Evolutionary conservation across 2,888 invertebrate genomes (phyloP).

Genomic region (Platypus cylindrus): DNA sequence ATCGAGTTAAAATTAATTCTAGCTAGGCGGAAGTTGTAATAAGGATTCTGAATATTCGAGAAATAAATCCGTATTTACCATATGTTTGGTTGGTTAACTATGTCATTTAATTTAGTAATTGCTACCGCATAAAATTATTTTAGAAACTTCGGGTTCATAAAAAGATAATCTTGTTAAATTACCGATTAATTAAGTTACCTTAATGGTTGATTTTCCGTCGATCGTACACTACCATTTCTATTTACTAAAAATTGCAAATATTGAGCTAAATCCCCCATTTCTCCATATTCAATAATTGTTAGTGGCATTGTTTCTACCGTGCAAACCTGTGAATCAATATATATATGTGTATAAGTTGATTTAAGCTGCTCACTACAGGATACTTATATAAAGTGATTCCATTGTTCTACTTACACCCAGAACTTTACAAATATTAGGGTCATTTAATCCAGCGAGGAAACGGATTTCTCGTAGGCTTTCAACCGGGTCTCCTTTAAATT

Average conservation of each 20-base stretch:
- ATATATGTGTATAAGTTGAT: conserved; percentile 18
- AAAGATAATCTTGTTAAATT: no score
- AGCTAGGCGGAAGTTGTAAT: no score
- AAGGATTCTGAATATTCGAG: no score
- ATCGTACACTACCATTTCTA: conserved; percentile 28
- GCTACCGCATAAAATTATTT: no score
- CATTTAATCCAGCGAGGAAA: conserved; percentile 52
- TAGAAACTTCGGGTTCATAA: no score
- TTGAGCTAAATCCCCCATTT: conserved; percentile 61
- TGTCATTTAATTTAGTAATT: no score
- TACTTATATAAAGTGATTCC: background rate
- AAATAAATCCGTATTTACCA: no score
- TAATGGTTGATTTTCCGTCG: conserved; percentile 28
- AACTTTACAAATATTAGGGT: conserved; percentile 53
- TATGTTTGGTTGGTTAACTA: no score
- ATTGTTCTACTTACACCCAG: conserved; percentile 33
- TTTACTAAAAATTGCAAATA: conserved; percentile 42
- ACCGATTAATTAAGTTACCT: no score
- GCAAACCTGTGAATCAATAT: conserved; percentile 45
- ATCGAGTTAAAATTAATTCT: no score
- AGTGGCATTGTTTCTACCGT: conserved; percentile 49
- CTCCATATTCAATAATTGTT: conserved; percentile 61
- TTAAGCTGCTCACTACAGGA: background rate
- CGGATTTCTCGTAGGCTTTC: conserved; percentile 50
- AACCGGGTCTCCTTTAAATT: conserved; percentile 31